phyloP scores from a whole-genome alignment of 2,797 vertebrate genomes.

The Coilia nasus region DNA sequence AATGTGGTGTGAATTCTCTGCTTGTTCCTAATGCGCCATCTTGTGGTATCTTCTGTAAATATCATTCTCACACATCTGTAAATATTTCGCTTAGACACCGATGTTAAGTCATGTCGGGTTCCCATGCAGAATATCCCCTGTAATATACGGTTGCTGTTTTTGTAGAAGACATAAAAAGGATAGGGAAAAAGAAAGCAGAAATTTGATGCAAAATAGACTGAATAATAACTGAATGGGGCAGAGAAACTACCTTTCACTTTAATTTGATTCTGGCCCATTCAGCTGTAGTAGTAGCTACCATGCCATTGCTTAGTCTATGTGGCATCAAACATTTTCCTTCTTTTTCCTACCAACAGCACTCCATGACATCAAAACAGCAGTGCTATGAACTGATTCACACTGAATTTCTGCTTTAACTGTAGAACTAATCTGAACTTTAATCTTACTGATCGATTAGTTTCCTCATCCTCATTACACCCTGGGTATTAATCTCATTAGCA shows the following conservation, averaged over 20 bases:
- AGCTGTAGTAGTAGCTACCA: too few species aligned
- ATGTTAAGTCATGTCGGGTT: not conserved
- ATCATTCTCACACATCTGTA: not conserved
- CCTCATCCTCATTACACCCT: not conserved
- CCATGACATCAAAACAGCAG: too few species aligned
- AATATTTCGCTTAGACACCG: not conserved
- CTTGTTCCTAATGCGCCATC: not conserved
- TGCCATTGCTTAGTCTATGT: too few species aligned
- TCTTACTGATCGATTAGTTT: not conserved
- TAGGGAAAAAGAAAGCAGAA: not conserved
- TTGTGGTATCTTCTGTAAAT: not conserved
- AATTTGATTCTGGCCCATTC: too few species aligned
- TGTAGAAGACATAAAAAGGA: not conserved
- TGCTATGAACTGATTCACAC: not conserved
- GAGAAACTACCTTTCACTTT: too few species aligned
- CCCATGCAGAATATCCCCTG: not conserved
- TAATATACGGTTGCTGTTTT: not conserved
- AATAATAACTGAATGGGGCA: too few species aligned
- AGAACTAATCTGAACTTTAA: not conserved
- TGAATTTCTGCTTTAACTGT: not conserved
- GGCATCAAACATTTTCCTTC: too few species aligned
- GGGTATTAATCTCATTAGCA: not conserved
- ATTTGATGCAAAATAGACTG: too few species aligned
- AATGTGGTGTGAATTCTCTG: not conserved
- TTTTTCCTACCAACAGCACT: too few species aligned